Evolutionary conservation across 2,888 invertebrate genomes (phyloP).

Genomic region (Xiphydria camelus): DNA sequence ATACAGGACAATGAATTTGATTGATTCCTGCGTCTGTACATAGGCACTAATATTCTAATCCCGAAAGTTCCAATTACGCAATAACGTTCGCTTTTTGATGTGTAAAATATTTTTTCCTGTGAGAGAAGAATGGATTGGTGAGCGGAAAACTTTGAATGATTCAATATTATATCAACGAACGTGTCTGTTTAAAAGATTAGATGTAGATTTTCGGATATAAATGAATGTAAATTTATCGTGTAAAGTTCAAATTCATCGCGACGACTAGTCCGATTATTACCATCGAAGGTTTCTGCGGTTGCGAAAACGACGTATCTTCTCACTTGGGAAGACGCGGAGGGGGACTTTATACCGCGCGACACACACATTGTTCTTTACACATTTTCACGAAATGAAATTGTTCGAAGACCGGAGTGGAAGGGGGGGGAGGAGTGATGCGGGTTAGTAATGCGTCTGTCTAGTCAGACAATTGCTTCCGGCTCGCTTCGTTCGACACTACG

Average conservation of each 20-base stretch:
- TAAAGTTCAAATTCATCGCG: not conserved
- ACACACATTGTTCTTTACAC: too few relatives aligned
- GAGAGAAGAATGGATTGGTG: slow-evolving; percentile 8
- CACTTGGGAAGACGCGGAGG: not conserved
- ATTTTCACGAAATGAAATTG: too few relatives aligned
- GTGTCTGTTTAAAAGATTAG: not conserved
- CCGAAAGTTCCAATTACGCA: slow-evolving; percentile 21
- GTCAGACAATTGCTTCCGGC: not conserved
- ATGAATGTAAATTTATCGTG: not conserved
- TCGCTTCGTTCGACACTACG: not conserved
- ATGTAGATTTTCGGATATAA: not conserved
- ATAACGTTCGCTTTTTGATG: slow-evolving; percentile 34
- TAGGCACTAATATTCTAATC: too few relatives aligned
- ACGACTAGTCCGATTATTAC: not conserved
- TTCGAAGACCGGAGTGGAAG: too few relatives aligned
- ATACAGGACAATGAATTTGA: not conserved
- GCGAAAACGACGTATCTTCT: not conserved
- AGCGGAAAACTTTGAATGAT: not conserved
- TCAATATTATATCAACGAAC: slow-evolving; percentile 2
- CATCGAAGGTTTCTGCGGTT: not conserved
- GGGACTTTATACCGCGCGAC: too few relatives aligned
- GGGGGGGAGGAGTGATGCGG: too few relatives aligned
- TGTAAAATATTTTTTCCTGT: slow-evolving; percentile 38
- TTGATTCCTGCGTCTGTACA: slow-evolving; percentile 41
- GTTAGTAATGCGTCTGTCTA: too few relatives aligned